A percentile compares a stretch with the other conserved stretches of the same genome.
Conservation (phyloP, 1,140 invertebrate genomes). For the Zeugodacus cucurbitae region DNA sequence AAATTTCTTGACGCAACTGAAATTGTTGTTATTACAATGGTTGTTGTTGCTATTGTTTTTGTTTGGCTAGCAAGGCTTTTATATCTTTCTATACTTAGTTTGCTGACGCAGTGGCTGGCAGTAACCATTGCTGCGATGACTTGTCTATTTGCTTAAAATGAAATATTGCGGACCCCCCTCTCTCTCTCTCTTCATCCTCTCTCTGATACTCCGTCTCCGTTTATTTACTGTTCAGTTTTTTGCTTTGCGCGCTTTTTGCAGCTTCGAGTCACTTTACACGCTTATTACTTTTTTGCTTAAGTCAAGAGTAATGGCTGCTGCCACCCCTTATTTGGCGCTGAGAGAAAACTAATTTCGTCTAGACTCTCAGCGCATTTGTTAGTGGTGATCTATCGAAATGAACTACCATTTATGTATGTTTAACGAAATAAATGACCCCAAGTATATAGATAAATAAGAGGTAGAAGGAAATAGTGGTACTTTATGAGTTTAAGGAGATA, state of each 20-base stretch:
- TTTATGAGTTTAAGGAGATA: no score
- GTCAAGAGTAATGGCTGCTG: constrained; percentile 29
- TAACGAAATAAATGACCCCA: not conserved
- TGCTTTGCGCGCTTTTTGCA: not conserved
- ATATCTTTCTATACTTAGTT: not conserved
- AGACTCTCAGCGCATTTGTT: constrained; percentile 13
- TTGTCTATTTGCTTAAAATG: constrained; percentile 36
- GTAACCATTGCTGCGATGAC: not conserved
- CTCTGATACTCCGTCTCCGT: not conserved
- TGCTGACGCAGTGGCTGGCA: not conserved
- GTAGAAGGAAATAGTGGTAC: no score
- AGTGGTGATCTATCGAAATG: constrained; percentile 19
- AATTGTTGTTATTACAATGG: not conserved
- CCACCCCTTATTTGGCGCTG: constrained; percentile 5
- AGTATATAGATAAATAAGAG: not conserved
- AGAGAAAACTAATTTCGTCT: constrained; percentile 27
- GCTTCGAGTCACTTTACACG: not conserved
- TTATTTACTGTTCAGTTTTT: constrained; percentile 16
- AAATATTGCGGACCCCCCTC: constrained; percentile 28
- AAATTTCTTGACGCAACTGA: constrained; percentile 5
- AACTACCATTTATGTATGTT: not conserved
- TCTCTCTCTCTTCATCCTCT: not conserved
- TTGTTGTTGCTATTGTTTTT: not conserved
- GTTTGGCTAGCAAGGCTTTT: not conserved
- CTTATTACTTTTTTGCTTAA: constrained; percentile 7